Percentiles rank a stretch among this genome's conserved stretches.
Conservation (phyloP, 2,797 vertebrate species). For the Parambassis ranga region DNA sequence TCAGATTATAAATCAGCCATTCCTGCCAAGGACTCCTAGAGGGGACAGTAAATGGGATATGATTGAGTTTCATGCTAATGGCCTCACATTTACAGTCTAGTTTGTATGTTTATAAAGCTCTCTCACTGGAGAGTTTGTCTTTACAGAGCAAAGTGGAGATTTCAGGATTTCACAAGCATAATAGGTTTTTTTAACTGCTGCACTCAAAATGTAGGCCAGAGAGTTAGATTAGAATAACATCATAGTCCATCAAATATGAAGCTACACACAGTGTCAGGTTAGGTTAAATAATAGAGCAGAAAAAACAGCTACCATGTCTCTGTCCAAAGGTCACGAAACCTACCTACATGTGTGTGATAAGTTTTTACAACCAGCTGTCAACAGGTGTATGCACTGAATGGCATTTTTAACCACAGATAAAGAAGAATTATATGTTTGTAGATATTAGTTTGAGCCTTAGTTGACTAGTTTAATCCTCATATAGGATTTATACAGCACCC, state of each 20-base stretch:
- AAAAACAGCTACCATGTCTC: background rate
- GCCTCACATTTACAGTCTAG: slow-evolving; percentile 27
- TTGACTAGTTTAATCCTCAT: too few species aligned
- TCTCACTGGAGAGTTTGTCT: slow-evolving; percentile 7
- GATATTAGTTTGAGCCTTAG: too few species aligned
- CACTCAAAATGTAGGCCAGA: background rate
- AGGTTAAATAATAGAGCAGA: background rate
- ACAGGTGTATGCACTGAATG: too few species aligned
- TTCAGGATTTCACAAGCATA: slow-evolving; percentile 12
- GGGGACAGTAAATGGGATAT: slow-evolving; percentile 32
- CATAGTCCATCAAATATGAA: background rate
- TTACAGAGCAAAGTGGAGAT: slow-evolving; percentile 4
- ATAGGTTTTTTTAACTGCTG: background rate
- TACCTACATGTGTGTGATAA: too few species aligned
- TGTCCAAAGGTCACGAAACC: background rate
- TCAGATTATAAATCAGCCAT: slow-evolving; percentile 20
- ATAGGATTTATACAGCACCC: too few species aligned
- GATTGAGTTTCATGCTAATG: slow-evolving; percentile 40
- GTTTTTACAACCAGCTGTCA: too few species aligned
- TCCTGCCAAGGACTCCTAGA: slow-evolving; percentile 35
- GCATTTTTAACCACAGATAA: too few species aligned
- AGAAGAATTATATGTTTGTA: too few species aligned
- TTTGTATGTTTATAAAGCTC: slow-evolving; percentile 36
- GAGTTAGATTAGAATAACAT: background rate
- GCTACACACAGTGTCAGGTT: background rate